phyloP scores from a whole-genome alignment of 2,888 invertebrate genomes.

The Auanema freiburgensis region DNA sequence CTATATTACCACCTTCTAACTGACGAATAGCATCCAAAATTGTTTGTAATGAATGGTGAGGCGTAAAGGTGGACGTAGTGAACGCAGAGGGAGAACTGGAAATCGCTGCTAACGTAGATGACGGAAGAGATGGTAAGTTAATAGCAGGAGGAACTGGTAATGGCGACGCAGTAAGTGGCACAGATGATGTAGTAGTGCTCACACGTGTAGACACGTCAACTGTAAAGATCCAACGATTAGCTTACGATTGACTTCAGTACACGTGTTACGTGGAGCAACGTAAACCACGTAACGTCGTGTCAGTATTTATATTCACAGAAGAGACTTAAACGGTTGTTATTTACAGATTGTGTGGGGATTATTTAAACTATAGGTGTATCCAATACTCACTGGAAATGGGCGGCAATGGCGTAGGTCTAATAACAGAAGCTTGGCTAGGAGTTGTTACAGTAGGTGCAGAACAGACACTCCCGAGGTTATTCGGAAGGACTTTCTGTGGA shows the following conservation, averaged over 20 bases:
- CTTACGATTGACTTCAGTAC: too few relatives aligned
- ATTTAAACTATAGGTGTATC: background rate
- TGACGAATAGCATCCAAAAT: constrained; percentile 98
- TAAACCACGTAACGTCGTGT: too few relatives aligned
- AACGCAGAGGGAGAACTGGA: constrained; percentile 18
- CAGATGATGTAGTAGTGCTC: background rate
- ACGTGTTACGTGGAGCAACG: too few relatives aligned
- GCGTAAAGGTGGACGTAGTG: constrained; percentile 14
- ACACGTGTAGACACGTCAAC: constrained; percentile 24
- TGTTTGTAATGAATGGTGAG: constrained; percentile 77
- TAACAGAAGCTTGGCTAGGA: constrained; percentile 32
- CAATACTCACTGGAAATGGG: constrained; percentile 33
- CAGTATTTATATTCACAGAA: too few relatives aligned
- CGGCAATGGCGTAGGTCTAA: constrained; percentile 44
- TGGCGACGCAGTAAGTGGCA: constrained; percentile 3
- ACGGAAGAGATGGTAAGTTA: constrained; percentile 8
- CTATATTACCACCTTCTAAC: constrained; percentile 77
- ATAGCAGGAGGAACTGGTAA: constrained; percentile 4
- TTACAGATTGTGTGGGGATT: background rate
- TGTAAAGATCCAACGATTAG: too few relatives aligned
- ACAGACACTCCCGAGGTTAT: constrained; percentile 5
- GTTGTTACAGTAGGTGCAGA: constrained; percentile 13
- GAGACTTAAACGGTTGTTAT: too few relatives aligned
- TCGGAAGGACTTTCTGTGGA: constrained; percentile 12
- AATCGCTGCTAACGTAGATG: constrained; percentile 9